phyloP scores from a whole-genome alignment of 2,888 invertebrate genomes.

The Eustalomyia histrio region DNA sequence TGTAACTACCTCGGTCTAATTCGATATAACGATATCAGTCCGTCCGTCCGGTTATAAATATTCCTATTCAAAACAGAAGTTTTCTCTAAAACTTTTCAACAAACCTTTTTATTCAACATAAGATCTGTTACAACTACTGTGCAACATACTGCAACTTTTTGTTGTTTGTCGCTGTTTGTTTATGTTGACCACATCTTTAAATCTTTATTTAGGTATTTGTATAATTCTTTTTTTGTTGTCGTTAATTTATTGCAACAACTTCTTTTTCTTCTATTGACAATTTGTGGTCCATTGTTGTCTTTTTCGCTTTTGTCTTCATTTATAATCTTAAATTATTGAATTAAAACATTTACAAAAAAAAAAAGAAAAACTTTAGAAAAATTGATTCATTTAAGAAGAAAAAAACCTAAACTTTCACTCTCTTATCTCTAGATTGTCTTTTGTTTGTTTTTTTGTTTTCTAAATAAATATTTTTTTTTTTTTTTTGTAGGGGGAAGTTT shows the following conservation, averaged over 20 bases:
- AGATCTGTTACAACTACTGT: too few species aligned
- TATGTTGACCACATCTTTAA: not conserved
- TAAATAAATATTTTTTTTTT: not conserved
- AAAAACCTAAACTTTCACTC: slow-evolving; percentile 48
- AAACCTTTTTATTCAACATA: too few species aligned
- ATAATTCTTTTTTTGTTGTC: not conserved
- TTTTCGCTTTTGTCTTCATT: slow-evolving; percentile 10
- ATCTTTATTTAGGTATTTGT: not conserved
- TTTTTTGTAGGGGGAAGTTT: not conserved
- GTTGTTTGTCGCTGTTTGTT: not conserved
- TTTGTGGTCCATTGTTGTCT: not conserved
- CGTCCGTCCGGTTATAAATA: too few species aligned
- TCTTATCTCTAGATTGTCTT: slow-evolving; percentile 14
- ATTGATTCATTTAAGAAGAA: slow-evolving; percentile 40
- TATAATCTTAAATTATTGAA: slow-evolving; percentile 35
- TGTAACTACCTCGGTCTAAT: too few species aligned
- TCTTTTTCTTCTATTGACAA: not conserved
- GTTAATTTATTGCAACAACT: slow-evolving; percentile 7
- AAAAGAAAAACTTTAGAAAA: slow-evolving; percentile 31
- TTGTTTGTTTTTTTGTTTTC: not conserved
- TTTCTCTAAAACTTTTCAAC: too few species aligned
- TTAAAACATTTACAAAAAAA: slow-evolving; percentile 24
- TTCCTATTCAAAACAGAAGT: too few species aligned
- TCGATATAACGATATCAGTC: too few species aligned
- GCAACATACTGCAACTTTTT: not conserved